Evolutionary conservation across 2,797 vertebrate species (phyloP), one percentile per base, ranked within the genome.

Genomic region (Alca torda): DNA sequence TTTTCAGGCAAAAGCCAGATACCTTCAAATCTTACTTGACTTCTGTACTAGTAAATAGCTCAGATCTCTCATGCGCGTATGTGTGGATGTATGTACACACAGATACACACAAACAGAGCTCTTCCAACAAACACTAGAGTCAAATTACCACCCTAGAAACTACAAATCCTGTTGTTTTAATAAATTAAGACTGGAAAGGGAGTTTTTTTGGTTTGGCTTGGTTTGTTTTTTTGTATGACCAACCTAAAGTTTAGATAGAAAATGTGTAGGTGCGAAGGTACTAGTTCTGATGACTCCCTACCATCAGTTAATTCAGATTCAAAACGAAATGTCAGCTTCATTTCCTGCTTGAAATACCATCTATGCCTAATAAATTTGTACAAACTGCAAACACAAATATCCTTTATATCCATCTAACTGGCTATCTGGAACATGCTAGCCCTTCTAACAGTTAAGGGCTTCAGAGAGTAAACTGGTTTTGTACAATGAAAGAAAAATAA

Each of bases 11-110:
- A 65, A 84, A 79, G 31, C 19, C 39, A 74, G 79, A 2, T 18
- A 86, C 61, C n/a, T 86, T 53, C 24, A 50, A 48, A 74, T 67
- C 8, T 83, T 74, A 54, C 20, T 37, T 56, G 48, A 80, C 11
- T 28, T 74, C 21, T 83, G 30, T 39, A 35, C 19, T 41, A 57
- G 45, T 28, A 74, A 84, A 67, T 53, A 75, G 50, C 35, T 79
- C 6, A 0, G 19, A 74, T 65, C 10, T 84, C 31, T 72, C 70
- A 64, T 0, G 1, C 0, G 4, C 5, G 0, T 6, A 4, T 2
- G 5, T 1, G 8, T 14, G 26, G 48, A 80, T 61, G 53, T 25
- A 80, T 0, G 0, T 59, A 74, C 20, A 56, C 30, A 54, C 4
- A 35, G 25, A 74, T 1, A 63, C 4, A 13, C 7, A 41, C 6